Evolutionary conservation across 2,797 vertebrate genomes (phyloP).

Genomic region (Eleutherodactylus coqui): DNA sequence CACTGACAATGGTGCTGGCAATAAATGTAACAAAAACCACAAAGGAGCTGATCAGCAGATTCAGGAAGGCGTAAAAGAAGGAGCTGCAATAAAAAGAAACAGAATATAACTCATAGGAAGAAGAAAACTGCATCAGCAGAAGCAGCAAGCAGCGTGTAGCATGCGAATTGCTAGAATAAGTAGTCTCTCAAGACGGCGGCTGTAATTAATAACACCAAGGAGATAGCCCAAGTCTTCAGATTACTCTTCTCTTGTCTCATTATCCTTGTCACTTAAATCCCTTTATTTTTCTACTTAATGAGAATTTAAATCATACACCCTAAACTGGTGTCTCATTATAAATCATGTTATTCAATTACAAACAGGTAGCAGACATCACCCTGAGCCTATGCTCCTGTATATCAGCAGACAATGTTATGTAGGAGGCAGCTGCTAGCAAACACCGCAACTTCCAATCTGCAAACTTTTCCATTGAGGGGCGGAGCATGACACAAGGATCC

Average conservation of each 20-base stretch:
- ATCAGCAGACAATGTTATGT: not conserved
- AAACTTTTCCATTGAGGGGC: not conserved
- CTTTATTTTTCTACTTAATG: conserved; percentile 57
- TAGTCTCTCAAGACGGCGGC: conserved; percentile 58
- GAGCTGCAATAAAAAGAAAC: conserved; percentile 79
- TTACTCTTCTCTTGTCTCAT: conserved; percentile 62
- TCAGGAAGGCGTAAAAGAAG: conserved; percentile 93
- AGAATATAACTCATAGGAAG: conserved; percentile 67
- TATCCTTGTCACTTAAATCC: conserved; percentile 60
- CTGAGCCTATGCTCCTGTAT: not conserved
- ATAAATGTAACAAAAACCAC: conserved; percentile 93
- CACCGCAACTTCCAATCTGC: not conserved
- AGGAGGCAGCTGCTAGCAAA: not conserved
- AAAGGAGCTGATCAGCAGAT: conserved; percentile 90
- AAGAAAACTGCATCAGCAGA: conserved; percentile 69
- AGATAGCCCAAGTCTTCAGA: conserved; percentile 51
- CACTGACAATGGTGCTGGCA: conserved; percentile 94
- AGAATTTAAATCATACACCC: conserved; percentile 62
- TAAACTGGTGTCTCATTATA: conserved; percentile 36
- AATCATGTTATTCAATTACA: conserved; percentile 17
- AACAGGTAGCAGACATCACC: not conserved
- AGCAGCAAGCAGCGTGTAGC: conserved; percentile 57
- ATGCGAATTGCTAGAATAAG: conserved; percentile 55
- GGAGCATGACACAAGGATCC: not conserved
- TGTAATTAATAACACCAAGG: conserved; percentile 70